phyloP scores from a whole-genome alignment of 2,888 invertebrate species.

The Clistopyga incitator region DNA sequence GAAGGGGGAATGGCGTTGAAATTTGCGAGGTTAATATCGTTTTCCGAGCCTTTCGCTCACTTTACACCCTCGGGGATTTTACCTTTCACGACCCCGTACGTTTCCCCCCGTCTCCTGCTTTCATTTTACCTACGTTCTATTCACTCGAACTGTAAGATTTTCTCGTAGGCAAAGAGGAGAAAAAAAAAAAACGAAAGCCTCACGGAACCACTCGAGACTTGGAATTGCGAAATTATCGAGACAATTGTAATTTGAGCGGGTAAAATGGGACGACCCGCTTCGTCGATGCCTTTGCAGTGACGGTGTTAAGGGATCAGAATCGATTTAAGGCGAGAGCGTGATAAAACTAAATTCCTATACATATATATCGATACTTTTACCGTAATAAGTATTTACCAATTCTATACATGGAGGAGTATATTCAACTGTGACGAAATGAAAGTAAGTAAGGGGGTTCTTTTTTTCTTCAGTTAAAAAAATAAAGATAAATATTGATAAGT shows the following conservation, averaged over 20 bases:
- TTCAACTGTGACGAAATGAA: neutral
- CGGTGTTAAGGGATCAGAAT: constrained; percentile 40
- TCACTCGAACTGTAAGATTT: constrained; percentile 38
- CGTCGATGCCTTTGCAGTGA: constrained; percentile 24
- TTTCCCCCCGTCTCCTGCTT: constrained; percentile 31
- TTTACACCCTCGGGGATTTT: constrained; percentile 50
- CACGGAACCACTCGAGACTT: constrained; percentile 33
- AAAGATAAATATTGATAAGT: no score
- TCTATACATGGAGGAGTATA: neutral
- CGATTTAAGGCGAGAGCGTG: constrained; percentile 31
- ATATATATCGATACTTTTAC: neutral
- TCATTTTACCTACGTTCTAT: constrained; percentile 15
- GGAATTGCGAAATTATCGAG: constrained; percentile 59
- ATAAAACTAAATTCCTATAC: constrained; percentile 39
- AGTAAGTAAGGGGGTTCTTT: no score
- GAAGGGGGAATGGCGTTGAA: constrained; percentile 47
- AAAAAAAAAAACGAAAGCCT: constrained; percentile 21
- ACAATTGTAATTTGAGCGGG: constrained; percentile 53
- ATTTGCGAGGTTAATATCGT: constrained; percentile 63
- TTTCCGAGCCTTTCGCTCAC: constrained; percentile 50
- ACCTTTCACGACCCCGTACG: constrained; percentile 17
- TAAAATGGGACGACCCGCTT: neutral
- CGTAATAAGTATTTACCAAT: neutral
- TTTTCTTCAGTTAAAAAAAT: no score
- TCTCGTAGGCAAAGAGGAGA: constrained; percentile 4